Evolutionary conservation across 2,888 invertebrate species (phyloP), one percentile per base, ranked within the genome.

Genomic region (Agonopterix heracliana): DNA sequence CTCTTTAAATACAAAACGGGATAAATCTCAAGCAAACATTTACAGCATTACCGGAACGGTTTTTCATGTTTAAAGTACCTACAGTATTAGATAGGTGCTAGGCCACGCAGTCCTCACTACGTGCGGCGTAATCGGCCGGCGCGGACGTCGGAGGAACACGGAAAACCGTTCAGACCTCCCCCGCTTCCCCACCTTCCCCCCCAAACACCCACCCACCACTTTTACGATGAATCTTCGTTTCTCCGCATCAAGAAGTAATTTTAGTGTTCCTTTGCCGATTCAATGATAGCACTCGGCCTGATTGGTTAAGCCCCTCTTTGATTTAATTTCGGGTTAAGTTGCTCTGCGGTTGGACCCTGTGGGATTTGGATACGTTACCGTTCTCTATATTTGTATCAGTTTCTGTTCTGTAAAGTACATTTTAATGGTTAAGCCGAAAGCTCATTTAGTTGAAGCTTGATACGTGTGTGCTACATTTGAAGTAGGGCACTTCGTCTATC

Each of bases 221-320:
- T 87, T 87, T 87, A 88, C 87, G 87, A 87, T 87, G 87, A 87
- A 87, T 88, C 87, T 87, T 88, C 87, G 86, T 86, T 87, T 86
- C 87, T 84, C 81, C 84, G 85, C 84, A 87, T 86, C 87, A 87
- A 86, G 87, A 87, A 88, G 87, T 86, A 87, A 87, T 87, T 87
- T 87, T 86, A 86, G 86, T 87, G 87, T 88, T 87, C 83, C 84
- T 86, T 87, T 83, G 79, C 84, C 86, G 86, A 87, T 87, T 87
- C 86, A 87, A 87, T 86, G 88, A 86, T 87, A 88, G 85, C 87
- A 88, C 87, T 88, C 86, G 87, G 70, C 73, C 76, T 86, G 87
- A 88, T 87, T 88, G 86, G 87, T 85, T 81, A 82, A 85, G 79
- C 84, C 84, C 79, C 85, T 83, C 87, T 85, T 84, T 86, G 87